Base-by-base conservation (phyloP, 2,888 invertebrate genomes). In the Byasa hedistus region DNA sequence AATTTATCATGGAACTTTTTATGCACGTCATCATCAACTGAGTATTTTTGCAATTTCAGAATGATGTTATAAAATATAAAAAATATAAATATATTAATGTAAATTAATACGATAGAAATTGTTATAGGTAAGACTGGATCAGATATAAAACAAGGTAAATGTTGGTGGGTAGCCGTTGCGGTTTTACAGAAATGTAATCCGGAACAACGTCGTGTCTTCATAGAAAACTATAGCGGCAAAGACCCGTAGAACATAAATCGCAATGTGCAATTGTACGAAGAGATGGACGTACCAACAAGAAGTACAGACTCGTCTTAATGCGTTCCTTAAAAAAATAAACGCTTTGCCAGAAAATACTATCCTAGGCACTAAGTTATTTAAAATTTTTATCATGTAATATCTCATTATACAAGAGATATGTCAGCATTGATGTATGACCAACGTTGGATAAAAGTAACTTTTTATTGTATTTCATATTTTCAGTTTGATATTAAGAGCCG, bases 91-190 rank as follows among this genome's bases (percentile, higher is more conserved):
- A n/a, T n/a, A n/a, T n/a, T n/a, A n/a, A n/a, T n/a, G n/a, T n/a
- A n/a, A n/a, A 98, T 94, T 83, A 97, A 97, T 0, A n/a, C 12
- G 2, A 95, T 97, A 78, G 93, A 95, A 24, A 90, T 92, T 3
- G 84, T 95, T 0, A 97, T 95, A 1, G 98, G 98, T 0, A 99
- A 99, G 91, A 86, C 93, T 23, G 96, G 97, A 15, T 96, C 94
- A 0, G 98, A 99, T 79, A 98, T 99, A 73, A 93, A 95, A 80
- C 97, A 98, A 77, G 97, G 97, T 56, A 98, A 98, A 86, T 98
- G 98, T 83, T 94, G 96, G 0, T 99, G 98, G 98, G 87, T 98
- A 57, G 94, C 96, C 0, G 96, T 97, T 1, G 94, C 95, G 19
- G 97, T 96, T 54, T 91, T 98, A 71, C 94, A 96, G 83, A 92